phyloP scores from a whole-genome alignment of 23 tunicate genomes.

The Ascidia mentula region DNA sequence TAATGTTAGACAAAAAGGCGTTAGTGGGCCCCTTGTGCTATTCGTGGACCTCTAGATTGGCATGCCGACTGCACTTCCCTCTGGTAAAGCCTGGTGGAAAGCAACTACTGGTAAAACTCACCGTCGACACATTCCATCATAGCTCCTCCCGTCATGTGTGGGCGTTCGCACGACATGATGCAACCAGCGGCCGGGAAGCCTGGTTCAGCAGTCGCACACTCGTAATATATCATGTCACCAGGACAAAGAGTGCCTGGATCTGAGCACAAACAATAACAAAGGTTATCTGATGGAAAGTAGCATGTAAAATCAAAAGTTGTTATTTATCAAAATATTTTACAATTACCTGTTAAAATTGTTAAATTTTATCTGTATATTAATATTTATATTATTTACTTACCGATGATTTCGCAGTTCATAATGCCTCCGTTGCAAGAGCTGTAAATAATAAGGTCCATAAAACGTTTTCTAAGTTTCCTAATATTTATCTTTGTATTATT shows the following conservation, averaged over 20 bases:
- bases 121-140: constrained; percentile 35
- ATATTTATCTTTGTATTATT: too few relatives aligned
- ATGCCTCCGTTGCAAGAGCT: constrained; percentile 37
- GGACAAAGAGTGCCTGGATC: background rate
- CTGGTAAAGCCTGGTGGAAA: too few relatives aligned
- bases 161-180: constrained; percentile 11
- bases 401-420: constrained; percentile 27
- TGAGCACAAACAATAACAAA: background rate
- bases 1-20: too few relatives aligned
- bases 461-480: background rate
- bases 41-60: too few relatives aligned
- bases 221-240: constrained; percentile 10
- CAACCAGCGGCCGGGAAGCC: constrained; percentile 21
- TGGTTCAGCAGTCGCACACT: constrained; percentile 15
- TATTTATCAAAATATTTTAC: too few relatives aligned
- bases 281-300: too few relatives aligned
- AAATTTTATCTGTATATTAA: background rate
- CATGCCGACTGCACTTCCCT: too few relatives aligned
- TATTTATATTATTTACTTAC: background rate
- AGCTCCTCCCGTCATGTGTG: constrained; percentile 6
- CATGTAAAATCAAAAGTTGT: too few relatives aligned
- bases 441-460: background rate
- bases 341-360: too few relatives aligned
- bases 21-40: too few relatives aligned
- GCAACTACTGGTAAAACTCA: too few relatives aligned